Percentiles rank a stretch among this genome's conserved stretches.
phyloP scores from a whole-genome alignment of 1,140 invertebrate genomes.

The Himalopsyche phryganea region DNA sequence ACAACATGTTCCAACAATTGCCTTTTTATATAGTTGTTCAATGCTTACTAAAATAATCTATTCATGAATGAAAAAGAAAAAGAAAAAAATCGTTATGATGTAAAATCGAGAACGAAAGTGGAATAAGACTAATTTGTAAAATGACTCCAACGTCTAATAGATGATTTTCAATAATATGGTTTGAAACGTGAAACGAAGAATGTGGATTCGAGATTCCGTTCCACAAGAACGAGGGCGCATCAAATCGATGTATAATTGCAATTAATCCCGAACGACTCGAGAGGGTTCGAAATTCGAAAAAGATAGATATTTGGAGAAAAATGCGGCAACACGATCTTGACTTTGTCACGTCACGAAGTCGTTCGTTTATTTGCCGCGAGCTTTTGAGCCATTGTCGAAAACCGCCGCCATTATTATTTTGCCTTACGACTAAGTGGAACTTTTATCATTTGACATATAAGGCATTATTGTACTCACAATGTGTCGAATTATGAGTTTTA shows the following conservation, averaged over 20 bases:
- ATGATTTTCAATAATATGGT: too few relatives aligned
- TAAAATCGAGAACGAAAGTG: too few relatives aligned
- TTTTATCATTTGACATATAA: slow-evolving; percentile 28
- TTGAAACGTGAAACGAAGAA: too few relatives aligned
- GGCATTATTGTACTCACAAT: background rate
- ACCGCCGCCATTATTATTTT: slow-evolving; percentile 22
- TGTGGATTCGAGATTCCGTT: too few relatives aligned
- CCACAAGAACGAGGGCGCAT: background rate
- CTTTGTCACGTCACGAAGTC: background rate
- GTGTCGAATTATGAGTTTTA: too few relatives aligned
- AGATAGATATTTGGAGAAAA: background rate
- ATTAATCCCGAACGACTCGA: background rate
- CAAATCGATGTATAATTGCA: slow-evolving; percentile 9
- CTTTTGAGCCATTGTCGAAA: slow-evolving; percentile 17
- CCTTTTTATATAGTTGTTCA: too few relatives aligned
- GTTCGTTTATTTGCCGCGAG: slow-evolving; percentile 9
- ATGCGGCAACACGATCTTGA: background rate
- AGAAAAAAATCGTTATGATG: too few relatives aligned
- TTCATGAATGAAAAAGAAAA: too few relatives aligned
- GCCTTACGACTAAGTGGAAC: slow-evolving; percentile 30
- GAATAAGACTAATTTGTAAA: too few relatives aligned
- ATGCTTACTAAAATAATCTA: too few relatives aligned
- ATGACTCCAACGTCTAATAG: too few relatives aligned
- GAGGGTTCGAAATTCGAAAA: background rate
- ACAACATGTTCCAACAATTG: too few relatives aligned